Percentiles rank a stretch among this genome's conserved stretches.
These are phyloP conservation scores for Lates calcarifer DNA, from an alignment of 2,113 vertebrate species.

Conservation along the genomic window DNA sequence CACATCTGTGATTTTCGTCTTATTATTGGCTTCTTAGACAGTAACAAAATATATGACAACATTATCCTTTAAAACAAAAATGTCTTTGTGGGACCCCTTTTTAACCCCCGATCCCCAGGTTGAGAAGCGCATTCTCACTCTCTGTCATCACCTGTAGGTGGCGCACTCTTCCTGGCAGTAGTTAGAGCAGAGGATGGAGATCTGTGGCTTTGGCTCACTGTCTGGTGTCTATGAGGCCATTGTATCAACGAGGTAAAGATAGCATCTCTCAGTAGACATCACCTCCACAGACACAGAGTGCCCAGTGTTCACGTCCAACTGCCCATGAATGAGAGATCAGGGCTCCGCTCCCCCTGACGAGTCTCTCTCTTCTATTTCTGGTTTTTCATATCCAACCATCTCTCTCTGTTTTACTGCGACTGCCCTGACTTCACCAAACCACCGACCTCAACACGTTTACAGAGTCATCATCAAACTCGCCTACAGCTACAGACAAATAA, in stretches of 20 bases:
- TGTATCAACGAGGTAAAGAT: constrained; percentile 75
- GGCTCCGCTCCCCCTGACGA: constrained; percentile 16
- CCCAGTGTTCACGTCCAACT: constrained; percentile 66
- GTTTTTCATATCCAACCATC: constrained; percentile 16
- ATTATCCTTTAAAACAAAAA: background rate
- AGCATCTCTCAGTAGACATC: constrained; percentile 73
- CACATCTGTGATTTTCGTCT: background rate
- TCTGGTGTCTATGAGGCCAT: constrained; percentile 74
- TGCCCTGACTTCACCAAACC: constrained; percentile 39
- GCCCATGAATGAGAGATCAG: constrained; percentile 60
- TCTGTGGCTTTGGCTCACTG: constrained; percentile 46
- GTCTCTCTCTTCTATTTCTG: constrained; percentile 26
- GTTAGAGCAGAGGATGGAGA: constrained; percentile 19
- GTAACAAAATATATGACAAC: background rate
- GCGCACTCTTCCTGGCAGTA: constrained; percentile 66
- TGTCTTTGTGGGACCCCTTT: background rate
- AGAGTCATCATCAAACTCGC: constrained; percentile 3
- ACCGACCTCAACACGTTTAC: constrained; percentile 11
- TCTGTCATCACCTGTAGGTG: constrained; percentile 66
- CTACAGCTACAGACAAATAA: background rate
- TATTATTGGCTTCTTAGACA: background rate
- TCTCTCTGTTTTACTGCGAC: constrained; percentile 30
- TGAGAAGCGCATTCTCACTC: background rate
- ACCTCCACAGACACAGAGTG: constrained; percentile 70
- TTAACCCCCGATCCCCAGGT: no score